Conservation (phyloP, 1,140 invertebrate species). For the Cydia strobilella region DNA sequence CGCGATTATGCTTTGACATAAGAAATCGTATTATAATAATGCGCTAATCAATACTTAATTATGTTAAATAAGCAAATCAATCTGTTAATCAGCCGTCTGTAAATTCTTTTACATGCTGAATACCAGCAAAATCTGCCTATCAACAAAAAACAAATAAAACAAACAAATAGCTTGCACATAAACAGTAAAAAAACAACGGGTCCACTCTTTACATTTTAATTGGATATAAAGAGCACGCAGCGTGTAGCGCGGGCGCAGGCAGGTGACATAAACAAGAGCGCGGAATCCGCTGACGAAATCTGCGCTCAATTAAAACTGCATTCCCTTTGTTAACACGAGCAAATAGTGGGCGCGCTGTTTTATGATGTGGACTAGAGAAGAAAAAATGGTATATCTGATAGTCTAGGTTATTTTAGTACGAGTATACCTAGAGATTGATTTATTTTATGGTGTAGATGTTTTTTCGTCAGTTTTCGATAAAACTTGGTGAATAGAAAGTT, state of each 20-base stretch:
- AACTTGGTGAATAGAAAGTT: too few relatives aligned
- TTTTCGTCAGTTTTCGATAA: too few relatives aligned
- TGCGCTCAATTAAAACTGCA: conserved; percentile 7
- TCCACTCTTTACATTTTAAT: conserved; percentile 4
- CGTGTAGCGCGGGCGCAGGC: not conserved
- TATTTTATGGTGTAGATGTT: too few relatives aligned
- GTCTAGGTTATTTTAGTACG: not conserved
- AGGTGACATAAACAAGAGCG: conserved; percentile 4
- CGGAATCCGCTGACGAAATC: conserved; percentile 11
- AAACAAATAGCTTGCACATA: not conserved
- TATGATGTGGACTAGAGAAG: not conserved
- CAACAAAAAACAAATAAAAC: not conserved
- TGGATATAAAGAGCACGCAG: not conserved
- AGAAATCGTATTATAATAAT: too few relatives aligned
- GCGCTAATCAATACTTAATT: too few relatives aligned
- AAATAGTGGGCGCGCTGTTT: not conserved
- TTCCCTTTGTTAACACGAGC: conserved; percentile 13
- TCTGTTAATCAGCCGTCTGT: too few relatives aligned
- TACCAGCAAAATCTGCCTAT: not conserved
- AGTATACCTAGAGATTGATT: too few relatives aligned
- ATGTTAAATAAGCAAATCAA: too few relatives aligned
- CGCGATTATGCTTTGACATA: too few relatives aligned
- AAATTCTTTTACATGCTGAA: not conserved
- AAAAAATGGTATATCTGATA: not conserved
- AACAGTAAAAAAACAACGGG: not conserved